Percentiles rank a stretch among this genome's conserved stretches.
phyloP scores from a whole-genome alignment of 2,888 invertebrate genomes.

The Plusia festucae region DNA sequence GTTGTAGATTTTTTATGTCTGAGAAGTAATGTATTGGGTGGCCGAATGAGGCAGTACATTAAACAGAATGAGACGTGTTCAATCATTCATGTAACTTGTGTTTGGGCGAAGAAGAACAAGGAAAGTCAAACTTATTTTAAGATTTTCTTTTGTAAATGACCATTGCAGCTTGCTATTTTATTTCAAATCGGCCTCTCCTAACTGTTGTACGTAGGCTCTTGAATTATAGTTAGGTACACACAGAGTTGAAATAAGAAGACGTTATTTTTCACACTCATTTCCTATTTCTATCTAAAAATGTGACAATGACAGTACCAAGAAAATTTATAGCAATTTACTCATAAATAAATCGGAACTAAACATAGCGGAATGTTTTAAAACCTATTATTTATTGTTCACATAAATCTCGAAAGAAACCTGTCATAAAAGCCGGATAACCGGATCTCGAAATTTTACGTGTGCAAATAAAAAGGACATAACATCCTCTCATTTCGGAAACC shows the following conservation, averaged over 20 bases:
- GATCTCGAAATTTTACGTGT: constrained; percentile 42
- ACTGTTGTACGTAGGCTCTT: too few species aligned
- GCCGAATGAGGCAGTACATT: neutral
- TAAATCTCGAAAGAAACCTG: constrained; percentile 54
- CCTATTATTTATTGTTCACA: constrained; percentile 49
- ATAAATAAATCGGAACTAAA: constrained; percentile 49
- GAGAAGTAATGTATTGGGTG: neutral
- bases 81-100: neutral
- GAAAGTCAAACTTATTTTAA: neutral
- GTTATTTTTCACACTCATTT: too few species aligned
- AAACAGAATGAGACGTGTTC: constrained; percentile 5
- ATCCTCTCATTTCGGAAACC: constrained; percentile 59
- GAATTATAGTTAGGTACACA: too few species aligned
- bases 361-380: constrained; percentile 35
- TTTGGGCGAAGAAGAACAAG: neutral
- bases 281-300: neutral
- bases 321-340: constrained; percentile 23
- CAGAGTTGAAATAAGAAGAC: too few species aligned
- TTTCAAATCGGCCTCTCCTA: too few species aligned
- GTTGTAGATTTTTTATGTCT: constrained; percentile 41
- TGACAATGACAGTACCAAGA: neutral
- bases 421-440: constrained; percentile 36
- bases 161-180: neutral
- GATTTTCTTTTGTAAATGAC: neutral
- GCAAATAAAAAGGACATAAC: constrained; percentile 50